Evolutionary conservation across 2,113 vertebrate species (phyloP), one percentile per base, ranked within the genome.

Genomic region (Arothron firmamentum): DNA sequence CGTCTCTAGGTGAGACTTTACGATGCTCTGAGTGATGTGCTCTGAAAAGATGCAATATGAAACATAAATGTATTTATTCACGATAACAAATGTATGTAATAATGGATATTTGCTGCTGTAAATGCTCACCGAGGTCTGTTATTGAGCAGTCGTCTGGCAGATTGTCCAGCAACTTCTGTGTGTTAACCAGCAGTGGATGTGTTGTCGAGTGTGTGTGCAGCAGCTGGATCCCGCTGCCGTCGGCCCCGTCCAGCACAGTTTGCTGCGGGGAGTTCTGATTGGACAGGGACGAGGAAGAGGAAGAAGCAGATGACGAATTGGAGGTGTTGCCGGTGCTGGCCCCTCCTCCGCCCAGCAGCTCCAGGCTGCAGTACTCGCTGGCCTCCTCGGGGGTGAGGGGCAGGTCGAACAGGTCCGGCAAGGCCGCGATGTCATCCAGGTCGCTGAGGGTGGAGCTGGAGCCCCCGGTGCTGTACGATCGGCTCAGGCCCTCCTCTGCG

Each of bases 1-100:
- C 2, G 94, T 96, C 84, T 96, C 94, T 63, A 93, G 66, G 78
- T 96, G 94, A 0, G 94, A 96, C 73, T 92, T 93, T 48, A 93
- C 83, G 58, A 94, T 88, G 21, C 92, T 93, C 87, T 94, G 91
- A 16, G 92, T 86, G 28, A 93, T 88, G 17, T 80, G 89, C 59
- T 94, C 94, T 93, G 91, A 13, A 17, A 38, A 56, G 75, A 52
- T 54, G 64, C 67, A 59, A 10, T 12, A 38, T 38, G 9, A 4
- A 38, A 38, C 34, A 38, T 4, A 11, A 38, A 11, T 38, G 8
- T 38, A 12, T 38, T 38, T 38, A 38, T 38, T 38, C 34, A 38
- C 10, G 11, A 38, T 38, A 12, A 61, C n/a, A 31, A 42, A 58
- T 43, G 2, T 28, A 28, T 28, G 25, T 10, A 55, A 0, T 1